Base-by-base conservation (phyloP, 2,888 invertebrate species). In the Epistrophella euchroma region DNA sequence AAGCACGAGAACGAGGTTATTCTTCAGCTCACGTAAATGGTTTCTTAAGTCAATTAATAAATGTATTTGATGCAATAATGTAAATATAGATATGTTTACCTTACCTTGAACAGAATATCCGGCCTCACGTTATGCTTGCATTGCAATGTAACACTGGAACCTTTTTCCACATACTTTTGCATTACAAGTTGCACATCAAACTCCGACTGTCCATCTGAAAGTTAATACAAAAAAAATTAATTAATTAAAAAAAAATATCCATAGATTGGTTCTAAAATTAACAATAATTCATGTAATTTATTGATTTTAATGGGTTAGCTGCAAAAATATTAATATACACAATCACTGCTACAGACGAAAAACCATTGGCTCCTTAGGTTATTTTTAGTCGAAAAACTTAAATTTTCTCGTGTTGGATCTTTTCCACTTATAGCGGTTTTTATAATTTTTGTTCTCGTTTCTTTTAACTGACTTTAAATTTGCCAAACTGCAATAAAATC, bases 111-210 rank as follows among this genome's bases (percentile, higher is more conserved):
- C 75, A 97, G 94, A 89, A 96, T 94, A 90, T 95, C 95, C 56
- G 95, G 94, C 62, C 94, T 94, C 80, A 96, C 96, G 92, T 95
- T 96, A 93, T 97, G 96, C 87, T 95, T 94, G 93, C 97, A 97
- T 90, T 94, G 94, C 88, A 97, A 93, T 62, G 94, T 94, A 88
- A 95, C 96, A 88, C 95, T 94, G 78, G 95, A 95, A 74, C 96
- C 96, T 89, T 95, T 94, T 84, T 95, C 94, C 88, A 96, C 96
- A 93, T 96, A 97, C 89, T 95, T 93, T 89, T 95, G 95, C 92
- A 95, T 94, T 90, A 94, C 94, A 89, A 96, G 93, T 90, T 95
- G 94, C 89, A 96, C 95, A 80, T 94, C 93, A 88, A 95, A 93
- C 88, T 94, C 95, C 85, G 92, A 92, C 90, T 92, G 92, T 90